These are phyloP conservation scores for Dyspetes luteomarginatus DNA, from an alignment of 2,888 invertebrate genomes.

Conservation along the genomic window DNA sequence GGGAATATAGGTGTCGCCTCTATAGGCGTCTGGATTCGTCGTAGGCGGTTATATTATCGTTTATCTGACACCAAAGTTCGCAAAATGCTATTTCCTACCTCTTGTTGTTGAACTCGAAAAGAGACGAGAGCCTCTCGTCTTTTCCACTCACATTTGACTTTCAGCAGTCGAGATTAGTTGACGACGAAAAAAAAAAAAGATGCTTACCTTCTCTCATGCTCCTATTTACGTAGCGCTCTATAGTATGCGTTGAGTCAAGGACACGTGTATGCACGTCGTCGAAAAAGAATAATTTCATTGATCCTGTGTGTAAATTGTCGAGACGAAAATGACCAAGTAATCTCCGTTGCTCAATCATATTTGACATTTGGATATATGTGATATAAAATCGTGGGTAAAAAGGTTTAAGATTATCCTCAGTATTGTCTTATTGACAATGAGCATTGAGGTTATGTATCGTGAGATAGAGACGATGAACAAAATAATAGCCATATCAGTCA, in stretches of 20 bases:
- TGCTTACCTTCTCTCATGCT: conserved; percentile 9
- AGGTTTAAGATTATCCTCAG: conserved; percentile 38
- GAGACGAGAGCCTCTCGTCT: neutral
- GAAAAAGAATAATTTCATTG: conserved; percentile 43
- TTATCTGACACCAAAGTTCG: conserved; percentile 50
- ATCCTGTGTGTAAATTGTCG: conserved; percentile 19
- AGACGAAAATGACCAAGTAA: neutral
- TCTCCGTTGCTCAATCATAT: conserved; percentile 38
- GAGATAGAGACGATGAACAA: conserved; percentile 9
- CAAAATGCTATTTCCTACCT: conserved; percentile 52
- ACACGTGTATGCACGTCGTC: conserved; percentile 18
- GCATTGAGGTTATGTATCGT: conserved; percentile 1
- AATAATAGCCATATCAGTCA: neutral
- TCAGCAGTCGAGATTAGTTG: neutral
- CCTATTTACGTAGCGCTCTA: neutral
- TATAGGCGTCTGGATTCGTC: too few relatives aligned
- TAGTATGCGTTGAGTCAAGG: conserved; percentile 29
- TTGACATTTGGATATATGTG: conserved; percentile 42
- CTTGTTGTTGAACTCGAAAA: conserved; percentile 6
- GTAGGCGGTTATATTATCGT: too few relatives aligned
- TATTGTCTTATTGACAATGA: conserved; percentile 1
- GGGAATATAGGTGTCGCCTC: too few relatives aligned
- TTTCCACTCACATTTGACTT: conserved; percentile 26
- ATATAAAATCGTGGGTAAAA: conserved; percentile 2
- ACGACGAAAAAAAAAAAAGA: conserved; percentile 9